Evolutionary conservation across 2,113 vertebrate species (phyloP), one percentile per base, ranked within the genome.

Genomic region (Tragelaphus scriptus): DNA sequence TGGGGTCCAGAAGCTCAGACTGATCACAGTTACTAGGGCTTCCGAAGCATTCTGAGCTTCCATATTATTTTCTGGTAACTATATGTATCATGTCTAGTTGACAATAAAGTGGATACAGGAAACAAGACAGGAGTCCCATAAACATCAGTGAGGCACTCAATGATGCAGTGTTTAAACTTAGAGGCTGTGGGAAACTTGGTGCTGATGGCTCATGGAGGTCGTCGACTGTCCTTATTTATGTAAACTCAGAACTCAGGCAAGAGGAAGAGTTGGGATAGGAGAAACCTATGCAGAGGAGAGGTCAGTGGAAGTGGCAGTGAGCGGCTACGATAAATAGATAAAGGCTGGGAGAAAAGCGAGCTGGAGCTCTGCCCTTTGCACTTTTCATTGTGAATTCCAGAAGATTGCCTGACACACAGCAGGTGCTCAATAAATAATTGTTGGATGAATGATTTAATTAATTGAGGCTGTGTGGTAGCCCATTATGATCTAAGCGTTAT

Each of bases 361-460:
- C 61, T 82, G 61, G 26, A 40, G 11, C 32, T 23, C 51, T 44
- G 61, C 36, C 49, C 15, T 47, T 15, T 28, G 16, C 15, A 59
- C 44, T 81, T 94, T 36, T 61, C 30, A 59, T 28, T 36, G 53
- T 55, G 58, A 80, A 53, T 94, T 86, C 49, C 81, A 82, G 59
- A 32, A 86, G 68, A 84, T 53, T 58, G 30, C 23, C 82, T 89
- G 77, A 36, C 56, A 91, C 85, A 68, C 32, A 97, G 90, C 68
- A 75, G 49, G 14, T 71, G 47, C 80, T 91, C 88, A 92, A 71
- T 82, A 90, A 94, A 55, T 85, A 94, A 90, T 21, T 65, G 25
- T 49, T 86, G 93, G 82, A 58, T 65, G 36, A 80, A 92, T 59
- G 47, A 56, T 90, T 97, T 89, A 84, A 53, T 82, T 94, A 95